A percentile compares a stretch with the other conserved stretches of the same genome.
Evolutionary conservation across 2,113 vertebrate genomes (phyloP).

Genomic region (Callopanchax toddi): DNA sequence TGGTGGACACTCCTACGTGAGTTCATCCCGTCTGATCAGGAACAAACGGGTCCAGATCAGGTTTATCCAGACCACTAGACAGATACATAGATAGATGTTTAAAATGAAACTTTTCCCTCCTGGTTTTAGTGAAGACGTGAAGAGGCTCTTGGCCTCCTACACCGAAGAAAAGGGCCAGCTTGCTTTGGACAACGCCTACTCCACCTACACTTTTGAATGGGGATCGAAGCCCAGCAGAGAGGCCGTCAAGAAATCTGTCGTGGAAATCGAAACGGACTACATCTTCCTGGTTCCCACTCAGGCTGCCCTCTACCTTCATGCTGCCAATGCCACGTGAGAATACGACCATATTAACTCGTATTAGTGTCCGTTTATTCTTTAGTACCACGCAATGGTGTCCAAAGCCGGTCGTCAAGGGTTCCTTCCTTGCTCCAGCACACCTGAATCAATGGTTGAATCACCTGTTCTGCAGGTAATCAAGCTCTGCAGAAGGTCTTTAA

Average conservation of each 20-base stretch:
- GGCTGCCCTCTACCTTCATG: conserved; percentile 83
- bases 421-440: too few species aligned
- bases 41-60: not conserved
- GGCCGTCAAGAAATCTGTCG: conserved; percentile 84
- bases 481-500: too few species aligned
- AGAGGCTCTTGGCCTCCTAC: conserved; percentile 74
- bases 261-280: conserved; percentile 85
- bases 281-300: conserved; percentile 90
- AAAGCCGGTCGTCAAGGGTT: too few species aligned
- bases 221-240: conserved; percentile 65
- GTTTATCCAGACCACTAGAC: not conserved
- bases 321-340: conserved; percentile 82
- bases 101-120: not conserved
- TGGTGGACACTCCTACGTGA: conserved; percentile 76
- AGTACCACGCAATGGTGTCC: too few species aligned
- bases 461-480: too few species aligned
- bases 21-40: conserved; percentile 28
- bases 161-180: conserved; percentile 75
- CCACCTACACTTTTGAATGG: conserved; percentile 83
- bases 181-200: conserved; percentile 70
- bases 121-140: conserved; percentile 79
- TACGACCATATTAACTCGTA: too few species aligned
- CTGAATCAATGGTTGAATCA: too few species aligned
- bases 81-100: not conserved
- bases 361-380: not conserved